Evolutionary conservation across 2,113 vertebrate genomes (phyloP).

Genomic region (Dendrocopos noguchii): DNA sequence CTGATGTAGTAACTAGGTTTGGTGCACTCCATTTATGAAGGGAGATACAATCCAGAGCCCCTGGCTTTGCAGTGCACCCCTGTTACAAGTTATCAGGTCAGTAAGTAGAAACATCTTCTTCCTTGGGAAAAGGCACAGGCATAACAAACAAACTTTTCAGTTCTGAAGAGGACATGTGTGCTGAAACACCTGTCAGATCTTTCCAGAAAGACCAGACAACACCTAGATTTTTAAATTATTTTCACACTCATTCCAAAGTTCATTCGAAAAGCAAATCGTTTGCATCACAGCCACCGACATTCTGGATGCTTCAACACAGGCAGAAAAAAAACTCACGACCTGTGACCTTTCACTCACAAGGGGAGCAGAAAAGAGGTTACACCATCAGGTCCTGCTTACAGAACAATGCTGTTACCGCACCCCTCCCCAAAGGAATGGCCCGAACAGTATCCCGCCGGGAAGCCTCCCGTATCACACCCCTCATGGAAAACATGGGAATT

Average conservation of each 20-base stretch:
- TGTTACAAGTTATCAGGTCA: rapidly evolving
- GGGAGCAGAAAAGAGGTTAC: background rate
- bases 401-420: rapidly evolving
- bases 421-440: background rate
- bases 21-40: background rate
- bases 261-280: background rate
- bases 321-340: background rate
- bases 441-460: rapidly evolving
- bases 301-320: background rate
- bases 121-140: too few species aligned
- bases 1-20: rapidly evolving
- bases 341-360: rapidly evolving
- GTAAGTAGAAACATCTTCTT: background rate
- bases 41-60: rapidly evolving
- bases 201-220: background rate
- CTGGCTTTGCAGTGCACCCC: rapidly evolving
- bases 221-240: rapidly evolving
- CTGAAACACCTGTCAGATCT: too few species aligned
- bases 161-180: rapidly evolving
- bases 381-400: background rate
- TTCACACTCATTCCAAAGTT: rapidly evolving
- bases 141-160: rapidly evolving
- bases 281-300: rapidly evolving
- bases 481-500: background rate
- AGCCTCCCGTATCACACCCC: background rate